These are phyloP conservation scores for Apoderus coryli DNA, from an alignment of 2,888 invertebrate species.

Conservation along the genomic window DNA sequence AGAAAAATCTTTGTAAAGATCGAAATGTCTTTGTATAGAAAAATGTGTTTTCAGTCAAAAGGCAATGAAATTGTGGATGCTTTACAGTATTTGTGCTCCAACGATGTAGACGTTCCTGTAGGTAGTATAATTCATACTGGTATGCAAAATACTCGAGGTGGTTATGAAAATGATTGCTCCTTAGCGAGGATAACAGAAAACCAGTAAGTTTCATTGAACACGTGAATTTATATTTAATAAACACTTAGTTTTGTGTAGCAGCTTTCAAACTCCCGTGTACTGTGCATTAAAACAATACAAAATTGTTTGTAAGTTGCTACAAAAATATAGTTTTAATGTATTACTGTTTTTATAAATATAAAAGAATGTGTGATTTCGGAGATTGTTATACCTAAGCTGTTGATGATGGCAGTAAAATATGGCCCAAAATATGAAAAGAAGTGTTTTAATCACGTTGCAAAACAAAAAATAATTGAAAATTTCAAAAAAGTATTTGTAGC, in stretches of 20 bases:
- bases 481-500: too few species aligned
- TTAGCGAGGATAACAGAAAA: slow-evolving; percentile 75
- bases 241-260: neutral
- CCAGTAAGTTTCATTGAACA: slow-evolving; percentile 67
- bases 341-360: too few species aligned
- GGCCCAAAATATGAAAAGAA: too few species aligned
- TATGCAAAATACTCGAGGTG: slow-evolving; percentile 90
- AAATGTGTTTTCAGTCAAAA: slow-evolving; percentile 50
- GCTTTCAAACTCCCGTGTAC: too few species aligned
- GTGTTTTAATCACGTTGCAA: too few species aligned
- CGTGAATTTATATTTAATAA: neutral
- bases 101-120: slow-evolving; percentile 86
- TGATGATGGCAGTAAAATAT: too few species aligned
- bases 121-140: slow-evolving; percentile 94
- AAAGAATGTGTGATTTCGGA: too few species aligned
- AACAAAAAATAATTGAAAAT: too few species aligned
- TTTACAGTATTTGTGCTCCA: slow-evolving; percentile 87
- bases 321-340: too few species aligned
- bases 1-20: slow-evolving; percentile 13
- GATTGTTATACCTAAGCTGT: too few species aligned
- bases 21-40: too few species aligned
- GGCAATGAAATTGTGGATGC: slow-evolving; percentile 77
- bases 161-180: slow-evolving; percentile 97
- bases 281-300: too few species aligned
- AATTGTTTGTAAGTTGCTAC: neutral